Evolutionary conservation across 2,888 invertebrate species (phyloP).

Genomic region (Ormyrus pomaceus): DNA sequence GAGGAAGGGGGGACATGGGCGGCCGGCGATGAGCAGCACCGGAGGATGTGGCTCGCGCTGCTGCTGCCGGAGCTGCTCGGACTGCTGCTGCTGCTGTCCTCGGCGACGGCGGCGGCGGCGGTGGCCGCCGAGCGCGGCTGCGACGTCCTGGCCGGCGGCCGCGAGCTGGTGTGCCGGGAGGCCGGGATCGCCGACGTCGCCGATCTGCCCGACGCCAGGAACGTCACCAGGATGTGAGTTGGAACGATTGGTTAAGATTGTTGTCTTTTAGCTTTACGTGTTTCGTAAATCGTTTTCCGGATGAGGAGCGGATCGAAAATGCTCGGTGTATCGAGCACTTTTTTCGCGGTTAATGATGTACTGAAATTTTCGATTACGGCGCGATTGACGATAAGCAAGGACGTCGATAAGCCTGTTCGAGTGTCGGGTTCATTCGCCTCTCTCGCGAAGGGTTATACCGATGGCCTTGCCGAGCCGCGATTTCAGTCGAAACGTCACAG

Average conservation of each 20-base stretch:
- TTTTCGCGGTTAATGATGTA: too few relatives aligned
- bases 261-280: background rate
- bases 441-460: too few relatives aligned
- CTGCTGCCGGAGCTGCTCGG: background rate
- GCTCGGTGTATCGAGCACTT: background rate
- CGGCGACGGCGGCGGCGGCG: background rate
- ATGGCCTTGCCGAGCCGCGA: too few relatives aligned
- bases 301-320: background rate
- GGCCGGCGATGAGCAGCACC: conserved; percentile 38
- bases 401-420: too few relatives aligned
- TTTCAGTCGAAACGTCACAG: too few relatives aligned
- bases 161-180: conserved; percentile 41
- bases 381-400: too few relatives aligned
- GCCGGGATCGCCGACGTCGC: conserved; percentile 12
- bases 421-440: too few relatives aligned
- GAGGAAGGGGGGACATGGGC: conserved; percentile 38
- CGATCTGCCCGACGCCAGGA: conserved; percentile 13
- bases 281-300: background rate
- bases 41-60: conserved; percentile 50
- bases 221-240: conserved; percentile 54
- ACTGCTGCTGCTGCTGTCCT: background rate
- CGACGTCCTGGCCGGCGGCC: conserved; percentile 22
- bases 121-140: background rate
- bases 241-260: background rate
- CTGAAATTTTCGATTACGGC: too few relatives aligned